Evolutionary conservation across 2,888 invertebrate species (phyloP).

Genomic region (Drosophila picticornis): DNA sequence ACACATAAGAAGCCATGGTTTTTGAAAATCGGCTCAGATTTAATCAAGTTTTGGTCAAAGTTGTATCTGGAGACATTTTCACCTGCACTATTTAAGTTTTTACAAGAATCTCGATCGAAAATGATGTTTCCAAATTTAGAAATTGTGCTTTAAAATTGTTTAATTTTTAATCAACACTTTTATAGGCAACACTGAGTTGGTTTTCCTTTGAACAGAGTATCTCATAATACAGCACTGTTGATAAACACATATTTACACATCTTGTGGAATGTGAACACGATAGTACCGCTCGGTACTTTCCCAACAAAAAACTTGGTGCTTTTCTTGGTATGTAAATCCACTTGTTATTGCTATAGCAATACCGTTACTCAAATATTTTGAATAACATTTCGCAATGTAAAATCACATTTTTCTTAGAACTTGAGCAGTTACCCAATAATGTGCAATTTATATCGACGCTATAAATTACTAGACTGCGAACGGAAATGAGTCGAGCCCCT

Average conservation of each 20-base stretch:
- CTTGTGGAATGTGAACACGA: slow-evolving; percentile 8
- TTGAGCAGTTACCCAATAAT: neutral
- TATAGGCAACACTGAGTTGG: neutral
- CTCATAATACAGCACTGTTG: neutral
- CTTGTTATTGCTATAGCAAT: neutral
- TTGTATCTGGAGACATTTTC: too few relatives aligned
- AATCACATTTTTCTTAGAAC: slow-evolving; percentile 22
- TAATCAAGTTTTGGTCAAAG: neutral
- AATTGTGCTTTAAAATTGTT: too few relatives aligned
- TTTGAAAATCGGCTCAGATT: neutral
- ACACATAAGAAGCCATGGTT: neutral
- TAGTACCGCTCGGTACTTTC: neutral
- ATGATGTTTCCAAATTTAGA: neutral
- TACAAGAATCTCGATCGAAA: too few relatives aligned
- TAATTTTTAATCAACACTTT: too few relatives aligned
- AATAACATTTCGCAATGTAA: neutral
- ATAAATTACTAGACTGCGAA: slow-evolving; percentile 9
- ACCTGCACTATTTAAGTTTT: too few relatives aligned
- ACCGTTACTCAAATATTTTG: slow-evolving; percentile 15
- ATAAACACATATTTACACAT: neutral
- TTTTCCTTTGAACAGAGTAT: neutral
- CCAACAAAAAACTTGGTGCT: neutral
- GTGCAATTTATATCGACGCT: slow-evolving; percentile 19
- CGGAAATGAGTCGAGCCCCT: slow-evolving; percentile 74
- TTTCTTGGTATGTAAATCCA: neutral